These are phyloP conservation scores for Chironex yamaguchii DNA, from an alignment of 30 jellyfish, hydroid and myxozoan genomes.

Conservation along the genomic window DNA sequence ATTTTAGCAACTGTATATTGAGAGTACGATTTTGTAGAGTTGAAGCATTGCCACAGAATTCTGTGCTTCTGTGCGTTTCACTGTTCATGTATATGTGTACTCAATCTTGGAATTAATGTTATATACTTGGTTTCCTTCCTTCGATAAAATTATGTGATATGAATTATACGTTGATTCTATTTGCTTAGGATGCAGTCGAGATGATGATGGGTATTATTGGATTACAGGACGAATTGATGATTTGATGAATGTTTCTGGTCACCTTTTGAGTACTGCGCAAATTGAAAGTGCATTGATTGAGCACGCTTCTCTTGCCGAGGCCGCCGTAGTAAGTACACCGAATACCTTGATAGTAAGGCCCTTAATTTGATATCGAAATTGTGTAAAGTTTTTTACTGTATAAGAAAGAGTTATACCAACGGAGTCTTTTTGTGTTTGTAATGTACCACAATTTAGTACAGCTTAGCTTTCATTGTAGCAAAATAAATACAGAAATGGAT, in stretches of 20 bases:
- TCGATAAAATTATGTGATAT: not conserved
- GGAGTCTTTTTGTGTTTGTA: no score
- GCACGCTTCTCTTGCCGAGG: conserved; percentile 89
- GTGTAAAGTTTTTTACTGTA: no score
- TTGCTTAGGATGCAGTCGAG: conserved; percentile 83
- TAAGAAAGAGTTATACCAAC: no score
- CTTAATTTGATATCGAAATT: no score
- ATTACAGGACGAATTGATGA: conserved; percentile 97
- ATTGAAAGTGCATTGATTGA: conserved; percentile 96
- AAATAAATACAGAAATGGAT: no score
- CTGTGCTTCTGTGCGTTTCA: no score
- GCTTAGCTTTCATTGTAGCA: no score
- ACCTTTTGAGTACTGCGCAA: conserved; percentile 93
- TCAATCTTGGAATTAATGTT: not conserved
- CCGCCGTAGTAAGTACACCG: conserved; percentile 92
- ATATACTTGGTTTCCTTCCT: not conserved
- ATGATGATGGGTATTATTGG: conserved; percentile 92
- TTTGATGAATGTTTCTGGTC: conserved; percentile 97
- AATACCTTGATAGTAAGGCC: not conserved
- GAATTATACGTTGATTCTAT: not conserved
- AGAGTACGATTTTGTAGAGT: no score
- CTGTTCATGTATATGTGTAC: not conserved
- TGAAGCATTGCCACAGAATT: no score
- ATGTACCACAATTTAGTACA: no score
- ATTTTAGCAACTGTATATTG: no score